A percentile compares a stretch with the other conserved stretches of the same genome.
phyloP scores from a whole-genome alignment of 2,888 invertebrate species.

The Platypus cylindrus region DNA sequence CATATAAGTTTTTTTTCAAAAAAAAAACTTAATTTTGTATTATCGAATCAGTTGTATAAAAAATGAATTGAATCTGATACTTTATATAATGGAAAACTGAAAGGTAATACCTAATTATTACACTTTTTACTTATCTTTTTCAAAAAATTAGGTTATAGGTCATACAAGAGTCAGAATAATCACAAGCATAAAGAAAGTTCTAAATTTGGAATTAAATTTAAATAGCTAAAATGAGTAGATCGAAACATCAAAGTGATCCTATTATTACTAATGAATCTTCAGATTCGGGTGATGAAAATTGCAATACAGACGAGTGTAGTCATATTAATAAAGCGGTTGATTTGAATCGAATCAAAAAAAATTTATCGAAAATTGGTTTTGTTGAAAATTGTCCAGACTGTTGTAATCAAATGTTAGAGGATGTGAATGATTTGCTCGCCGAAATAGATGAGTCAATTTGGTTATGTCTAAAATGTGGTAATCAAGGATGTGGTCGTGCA shows the following conservation, averaged over 20 bases:
- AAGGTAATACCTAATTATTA: no score
- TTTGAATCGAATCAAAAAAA: conserved; percentile 43
- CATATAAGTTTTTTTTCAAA: no score
- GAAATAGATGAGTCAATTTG: conserved; percentile 46
- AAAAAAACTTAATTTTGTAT: no score
- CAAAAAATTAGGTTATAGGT: no score
- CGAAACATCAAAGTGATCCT: conserved; percentile 58
- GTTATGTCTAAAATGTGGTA: conserved; percentile 74
- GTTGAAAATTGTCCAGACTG: conserved; percentile 41
- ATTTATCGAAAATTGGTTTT: conserved; percentile 35
- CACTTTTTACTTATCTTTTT: no score
- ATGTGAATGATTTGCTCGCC: conserved; percentile 24
- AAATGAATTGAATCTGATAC: no score
- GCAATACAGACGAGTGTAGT: conserved; percentile 48
- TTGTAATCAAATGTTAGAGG: conserved; percentile 20
- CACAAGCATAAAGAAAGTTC: no score
- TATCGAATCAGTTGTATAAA: no score
- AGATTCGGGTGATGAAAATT: conserved; percentile 57
- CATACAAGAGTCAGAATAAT: no score
- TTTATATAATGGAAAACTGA: no score
- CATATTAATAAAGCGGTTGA: conserved; percentile 61
- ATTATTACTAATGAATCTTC: conserved; percentile 50
- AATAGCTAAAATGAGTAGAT: conserved; percentile 50
- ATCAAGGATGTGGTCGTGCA: conserved; percentile 59
- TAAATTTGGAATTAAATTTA: no score